Evolutionary conservation across 1,140 invertebrate species (phyloP).

Genomic region (Globodera ellingtonae): DNA sequence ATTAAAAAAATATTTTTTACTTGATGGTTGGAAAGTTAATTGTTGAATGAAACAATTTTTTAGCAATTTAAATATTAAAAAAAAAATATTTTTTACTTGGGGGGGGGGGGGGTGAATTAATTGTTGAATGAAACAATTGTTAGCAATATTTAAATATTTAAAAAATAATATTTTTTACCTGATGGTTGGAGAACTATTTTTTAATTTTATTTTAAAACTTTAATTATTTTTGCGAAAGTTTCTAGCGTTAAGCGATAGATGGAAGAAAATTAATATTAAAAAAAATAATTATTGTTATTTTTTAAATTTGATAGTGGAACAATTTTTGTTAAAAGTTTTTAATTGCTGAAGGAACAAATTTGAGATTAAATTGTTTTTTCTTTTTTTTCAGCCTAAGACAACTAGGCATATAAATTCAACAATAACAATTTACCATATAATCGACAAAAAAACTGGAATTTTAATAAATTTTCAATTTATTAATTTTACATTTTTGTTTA

Average conservation of each 20-base stretch:
- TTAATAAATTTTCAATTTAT: background rate
- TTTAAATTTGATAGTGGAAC: too few species aligned
- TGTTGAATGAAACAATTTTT: too few species aligned
- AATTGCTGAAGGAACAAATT: too few species aligned
- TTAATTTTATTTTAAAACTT: background rate
- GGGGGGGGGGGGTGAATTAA: background rate
- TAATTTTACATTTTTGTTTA: background rate
- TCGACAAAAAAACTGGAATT: background rate
- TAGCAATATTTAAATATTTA: background rate
- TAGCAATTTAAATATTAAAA: too few species aligned
- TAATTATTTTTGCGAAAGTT: background rate
- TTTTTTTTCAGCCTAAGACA: background rate
- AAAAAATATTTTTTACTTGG: too few species aligned
- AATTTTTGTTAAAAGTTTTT: too few species aligned
- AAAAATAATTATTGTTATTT: too few species aligned
- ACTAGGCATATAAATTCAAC: background rate
- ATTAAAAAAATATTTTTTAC: too few species aligned
- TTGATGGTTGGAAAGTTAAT: too few species aligned
- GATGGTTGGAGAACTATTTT: background rate
- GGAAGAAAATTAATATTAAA: too few species aligned
- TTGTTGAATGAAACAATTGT: background rate
- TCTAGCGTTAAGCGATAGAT: too few species aligned
- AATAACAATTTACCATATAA: background rate
- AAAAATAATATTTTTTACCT: background rate
- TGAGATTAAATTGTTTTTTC: background rate